Conservation (phyloP, 30 jellyfish, hydroid and myxozoan genomes). For the Cassiopea andromeda region DNA sequence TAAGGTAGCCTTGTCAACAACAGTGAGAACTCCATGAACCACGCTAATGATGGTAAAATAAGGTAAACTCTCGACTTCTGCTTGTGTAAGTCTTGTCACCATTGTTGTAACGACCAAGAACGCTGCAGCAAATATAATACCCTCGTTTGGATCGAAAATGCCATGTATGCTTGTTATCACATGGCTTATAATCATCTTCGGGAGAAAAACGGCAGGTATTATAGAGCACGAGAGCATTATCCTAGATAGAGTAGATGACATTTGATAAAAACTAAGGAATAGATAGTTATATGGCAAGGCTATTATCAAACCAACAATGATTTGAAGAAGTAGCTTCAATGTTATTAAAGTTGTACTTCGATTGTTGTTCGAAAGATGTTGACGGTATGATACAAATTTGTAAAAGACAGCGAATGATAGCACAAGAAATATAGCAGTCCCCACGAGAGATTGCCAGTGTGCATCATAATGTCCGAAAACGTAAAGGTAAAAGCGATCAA, state of each 20-base stretch:
- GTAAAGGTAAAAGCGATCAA: constrained; percentile 6
- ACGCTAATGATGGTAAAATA: constrained; percentile 14
- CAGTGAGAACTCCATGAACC: constrained; percentile 27
- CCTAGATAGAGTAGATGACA: neutral
- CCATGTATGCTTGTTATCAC: neutral
- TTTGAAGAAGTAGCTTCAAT: constrained; percentile 7
- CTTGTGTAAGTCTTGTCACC: constrained; percentile 27
- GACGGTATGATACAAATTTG: neutral
- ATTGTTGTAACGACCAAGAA: neutral
- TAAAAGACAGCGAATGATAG: neutral
- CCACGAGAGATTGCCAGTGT: constrained; percentile 18
- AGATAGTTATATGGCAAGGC: neutral
- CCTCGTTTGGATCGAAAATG: neutral
- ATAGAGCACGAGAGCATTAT: neutral
- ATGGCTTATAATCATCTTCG: neutral
- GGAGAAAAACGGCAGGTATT: neutral
- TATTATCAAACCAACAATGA: neutral
- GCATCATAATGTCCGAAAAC: neutral
- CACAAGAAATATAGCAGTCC: constrained; percentile 5
- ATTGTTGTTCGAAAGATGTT: neutral
- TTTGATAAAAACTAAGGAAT: neutral
- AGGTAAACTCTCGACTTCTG: constrained; percentile 15
- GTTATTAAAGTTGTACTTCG: neutral
- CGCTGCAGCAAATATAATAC: neutral
- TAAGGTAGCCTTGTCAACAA: constrained; percentile 13